A percentile compares a stretch with the other conserved stretches of the same genome.
Conservation (phyloP, 1,140 invertebrate genomes). For the Lepidurus arcticus region DNA sequence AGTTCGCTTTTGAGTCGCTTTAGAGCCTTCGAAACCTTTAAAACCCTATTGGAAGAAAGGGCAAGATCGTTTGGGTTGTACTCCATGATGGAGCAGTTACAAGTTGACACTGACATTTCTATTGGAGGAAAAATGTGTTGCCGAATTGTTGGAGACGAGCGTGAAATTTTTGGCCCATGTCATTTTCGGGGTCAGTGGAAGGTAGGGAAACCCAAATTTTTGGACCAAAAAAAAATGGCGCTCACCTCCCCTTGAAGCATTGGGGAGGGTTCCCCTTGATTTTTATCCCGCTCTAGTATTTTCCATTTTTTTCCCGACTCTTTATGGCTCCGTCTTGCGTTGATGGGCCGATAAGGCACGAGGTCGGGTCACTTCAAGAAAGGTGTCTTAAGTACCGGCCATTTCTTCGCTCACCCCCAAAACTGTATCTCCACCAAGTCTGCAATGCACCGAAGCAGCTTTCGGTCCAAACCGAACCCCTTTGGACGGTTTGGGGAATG, state of each 20-base stretch:
- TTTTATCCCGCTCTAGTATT: not conserved
- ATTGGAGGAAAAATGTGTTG: not conserved
- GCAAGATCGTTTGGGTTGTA: not conserved
- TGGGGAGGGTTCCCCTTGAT: not conserved
- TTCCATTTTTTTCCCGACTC: not conserved
- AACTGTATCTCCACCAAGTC: not conserved
- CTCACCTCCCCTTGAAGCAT: too few relatives aligned
- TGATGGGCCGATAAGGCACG: slow-evolving; percentile 20
- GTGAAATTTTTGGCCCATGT: slow-evolving; percentile 2
- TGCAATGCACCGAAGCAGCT: not conserved
- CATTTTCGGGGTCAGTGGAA: not conserved
- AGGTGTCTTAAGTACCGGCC: slow-evolving; percentile 2
- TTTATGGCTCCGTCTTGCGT: not conserved
- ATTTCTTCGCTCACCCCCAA: not conserved
- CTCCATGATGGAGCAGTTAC: not conserved
- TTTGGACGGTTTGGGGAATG: not conserved
- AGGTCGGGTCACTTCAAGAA: not conserved
- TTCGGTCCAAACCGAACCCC: too few relatives aligned
- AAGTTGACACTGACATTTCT: not conserved
- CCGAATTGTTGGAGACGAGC: not conserved
- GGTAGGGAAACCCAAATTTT: too few relatives aligned
- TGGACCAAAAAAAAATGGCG: too few relatives aligned
- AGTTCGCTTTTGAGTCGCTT: too few relatives aligned
- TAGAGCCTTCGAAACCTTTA: too few relatives aligned
- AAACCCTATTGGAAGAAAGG: too few relatives aligned